Conservation (phyloP, 2,113 vertebrate species). For the Rhea americana region DNA sequence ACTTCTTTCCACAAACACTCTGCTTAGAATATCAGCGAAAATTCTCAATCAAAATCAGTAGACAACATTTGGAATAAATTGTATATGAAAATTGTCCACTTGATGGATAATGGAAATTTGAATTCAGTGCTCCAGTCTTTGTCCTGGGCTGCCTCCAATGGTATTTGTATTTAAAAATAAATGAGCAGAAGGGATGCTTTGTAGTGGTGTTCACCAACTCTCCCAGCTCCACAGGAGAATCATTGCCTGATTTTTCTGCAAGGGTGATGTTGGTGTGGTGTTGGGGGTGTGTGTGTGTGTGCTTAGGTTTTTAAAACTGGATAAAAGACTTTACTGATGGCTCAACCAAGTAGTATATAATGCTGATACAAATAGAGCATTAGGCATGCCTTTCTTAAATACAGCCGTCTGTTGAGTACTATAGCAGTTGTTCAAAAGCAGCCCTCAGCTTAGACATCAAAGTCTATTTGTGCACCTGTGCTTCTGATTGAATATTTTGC, state of each 20-base stretch:
- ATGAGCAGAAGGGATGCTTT: background rate
- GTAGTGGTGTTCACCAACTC: background rate
- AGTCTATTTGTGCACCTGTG: conserved; percentile 44
- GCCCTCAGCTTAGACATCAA: conserved; percentile 37
- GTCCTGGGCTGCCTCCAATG: background rate
- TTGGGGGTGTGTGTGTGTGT: fast-evolving
- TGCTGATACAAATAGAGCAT: background rate
- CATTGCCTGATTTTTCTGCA: background rate
- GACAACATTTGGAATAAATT: background rate
- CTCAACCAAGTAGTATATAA: background rate
- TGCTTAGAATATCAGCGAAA: background rate
- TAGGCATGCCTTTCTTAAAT: conserved; percentile 11
- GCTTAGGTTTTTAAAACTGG: background rate
- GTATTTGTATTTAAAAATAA: background rate
- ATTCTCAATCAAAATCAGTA: background rate
- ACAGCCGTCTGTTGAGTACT: conserved; percentile 52
- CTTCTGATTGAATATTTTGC: conserved; percentile 46
- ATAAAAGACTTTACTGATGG: conserved; percentile 6
- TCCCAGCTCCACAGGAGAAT: background rate
- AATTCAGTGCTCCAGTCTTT: background rate
- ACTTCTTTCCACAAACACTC: background rate
- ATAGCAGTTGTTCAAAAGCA: conserved; percentile 43
- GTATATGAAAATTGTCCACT: background rate
- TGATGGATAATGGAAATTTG: background rate
- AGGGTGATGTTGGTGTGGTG: background rate